phyloP scores from a whole-genome alignment of 2,113 vertebrate species.

The Embiotoca jacksoni region DNA sequence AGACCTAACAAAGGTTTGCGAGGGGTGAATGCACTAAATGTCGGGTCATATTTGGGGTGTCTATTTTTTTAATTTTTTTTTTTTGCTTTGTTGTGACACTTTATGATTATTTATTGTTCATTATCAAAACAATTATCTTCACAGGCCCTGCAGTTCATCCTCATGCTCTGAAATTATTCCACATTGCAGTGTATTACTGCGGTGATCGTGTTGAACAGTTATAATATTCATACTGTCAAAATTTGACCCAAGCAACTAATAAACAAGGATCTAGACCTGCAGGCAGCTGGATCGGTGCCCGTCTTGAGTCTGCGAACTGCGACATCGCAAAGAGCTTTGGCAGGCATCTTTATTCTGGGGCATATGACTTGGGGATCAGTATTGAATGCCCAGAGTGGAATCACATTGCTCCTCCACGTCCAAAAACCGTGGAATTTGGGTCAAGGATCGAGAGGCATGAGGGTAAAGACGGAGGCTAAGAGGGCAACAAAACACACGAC shows the following conservation, averaged over 20 bases:
- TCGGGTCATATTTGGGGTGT: too few species aligned
- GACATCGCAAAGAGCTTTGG: slow-evolving; percentile 26
- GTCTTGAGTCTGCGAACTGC: background rate
- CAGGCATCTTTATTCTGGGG: slow-evolving; percentile 28
- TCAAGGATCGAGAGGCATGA: slow-evolving; percentile 43
- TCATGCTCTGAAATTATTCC: background rate
- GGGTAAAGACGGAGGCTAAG: background rate
- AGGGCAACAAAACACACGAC: slow-evolving; percentile 25
- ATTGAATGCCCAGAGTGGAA: slow-evolving; percentile 64
- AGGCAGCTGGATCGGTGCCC: slow-evolving; percentile 42
- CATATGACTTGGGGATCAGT: slow-evolving; percentile 67
- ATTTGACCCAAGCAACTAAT: background rate
- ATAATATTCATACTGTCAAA: slow-evolving; percentile 5
- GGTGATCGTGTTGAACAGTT: background rate
- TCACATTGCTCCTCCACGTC: slow-evolving; percentile 79
- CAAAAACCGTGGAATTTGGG: slow-evolving; percentile 72
- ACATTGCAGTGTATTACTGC: background rate
- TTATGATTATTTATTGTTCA: background rate
- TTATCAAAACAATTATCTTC: background rate
- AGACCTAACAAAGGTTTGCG: slow-evolving; percentile 1
- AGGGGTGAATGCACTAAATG: background rate
- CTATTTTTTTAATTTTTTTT: background rate
- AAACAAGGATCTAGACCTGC: slow-evolving; percentile 21
- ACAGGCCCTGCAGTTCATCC: background rate
- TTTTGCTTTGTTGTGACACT: background rate